These are phyloP conservation scores for Marmota flaviventris DNA, from an alignment of 2,113 vertebrate genomes.

Conservation along the genomic window DNA sequence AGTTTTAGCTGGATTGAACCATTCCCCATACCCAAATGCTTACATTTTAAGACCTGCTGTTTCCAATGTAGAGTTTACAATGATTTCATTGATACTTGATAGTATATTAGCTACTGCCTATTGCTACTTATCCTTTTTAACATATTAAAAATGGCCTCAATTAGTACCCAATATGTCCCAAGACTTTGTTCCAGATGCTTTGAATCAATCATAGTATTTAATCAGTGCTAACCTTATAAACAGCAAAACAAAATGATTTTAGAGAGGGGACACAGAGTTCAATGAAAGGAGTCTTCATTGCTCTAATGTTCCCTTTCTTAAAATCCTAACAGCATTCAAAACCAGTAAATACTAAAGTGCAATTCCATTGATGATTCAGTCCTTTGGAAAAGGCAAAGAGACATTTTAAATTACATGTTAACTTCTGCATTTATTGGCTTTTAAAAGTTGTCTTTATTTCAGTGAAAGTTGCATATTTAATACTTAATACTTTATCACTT, in stretches of 20 bases:
- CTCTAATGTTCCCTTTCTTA: neutral
- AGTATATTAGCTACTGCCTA: neutral
- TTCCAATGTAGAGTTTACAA: neutral
- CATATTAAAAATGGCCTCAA: neutral
- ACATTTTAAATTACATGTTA: neutral
- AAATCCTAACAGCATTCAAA: neutral
- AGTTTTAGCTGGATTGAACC: neutral
- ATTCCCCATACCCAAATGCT: neutral
- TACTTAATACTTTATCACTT: neutral
- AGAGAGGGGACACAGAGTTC: neutral
- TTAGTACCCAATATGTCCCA: neutral
- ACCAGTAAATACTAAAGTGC: neutral
- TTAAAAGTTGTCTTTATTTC: neutral
- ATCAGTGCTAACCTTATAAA: neutral
- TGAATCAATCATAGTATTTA: neutral
- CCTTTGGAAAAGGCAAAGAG: neutral
- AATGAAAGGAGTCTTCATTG: neutral
- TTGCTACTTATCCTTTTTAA: neutral
- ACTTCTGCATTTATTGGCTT: neutral
- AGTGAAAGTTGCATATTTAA: neutral
- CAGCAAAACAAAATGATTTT: neutral
- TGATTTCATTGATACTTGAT: neutral
- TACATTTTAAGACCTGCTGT: neutral
- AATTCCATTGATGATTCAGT: neutral
- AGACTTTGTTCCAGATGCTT: neutral